Evolutionary conservation across 1,140 invertebrate genomes (phyloP).

Genomic region (Anagrus nilaparvatae): DNA sequence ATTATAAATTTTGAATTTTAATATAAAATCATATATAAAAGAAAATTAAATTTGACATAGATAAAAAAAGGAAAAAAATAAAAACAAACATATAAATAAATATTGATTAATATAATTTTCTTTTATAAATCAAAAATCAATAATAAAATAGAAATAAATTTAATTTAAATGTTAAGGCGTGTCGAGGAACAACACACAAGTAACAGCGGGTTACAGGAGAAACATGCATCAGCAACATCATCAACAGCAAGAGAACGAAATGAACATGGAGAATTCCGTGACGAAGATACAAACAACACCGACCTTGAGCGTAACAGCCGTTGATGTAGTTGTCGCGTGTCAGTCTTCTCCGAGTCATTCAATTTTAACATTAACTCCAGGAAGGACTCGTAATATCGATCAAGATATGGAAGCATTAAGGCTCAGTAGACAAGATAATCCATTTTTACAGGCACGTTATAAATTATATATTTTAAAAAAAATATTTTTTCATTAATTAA

Average conservation of each 20-base stretch:
- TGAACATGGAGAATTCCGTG: conserved; percentile 21
- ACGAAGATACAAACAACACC: conserved; percentile 42
- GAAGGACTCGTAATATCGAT: conserved; percentile 64
- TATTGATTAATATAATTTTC: too few species aligned
- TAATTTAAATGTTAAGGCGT: background rate
- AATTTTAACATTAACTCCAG: conserved; percentile 58
- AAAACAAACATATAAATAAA: too few species aligned
- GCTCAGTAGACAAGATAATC: conserved; percentile 71
- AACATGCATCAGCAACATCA: background rate
- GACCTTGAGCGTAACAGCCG: conserved; percentile 41
- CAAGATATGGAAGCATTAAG: conserved; percentile 73
- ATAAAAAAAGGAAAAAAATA: too few species aligned
- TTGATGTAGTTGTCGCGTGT: conserved; percentile 40
- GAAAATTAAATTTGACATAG: too few species aligned
- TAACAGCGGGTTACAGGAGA: background rate
- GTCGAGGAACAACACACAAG: background rate
- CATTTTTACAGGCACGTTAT: conserved; percentile 57
- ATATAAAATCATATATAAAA: too few species aligned
- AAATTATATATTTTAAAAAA: background rate
- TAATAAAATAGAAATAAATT: background rate
- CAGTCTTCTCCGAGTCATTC: conserved; percentile 47
- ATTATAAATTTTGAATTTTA: too few species aligned
- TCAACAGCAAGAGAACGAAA: background rate
- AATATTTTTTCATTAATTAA: conserved; percentile 13
- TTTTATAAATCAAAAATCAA: too few species aligned